These are phyloP conservation scores for Lasioglossum pauxillum DNA, from an alignment of 2,888 invertebrate species.

Conservation along the genomic window DNA sequence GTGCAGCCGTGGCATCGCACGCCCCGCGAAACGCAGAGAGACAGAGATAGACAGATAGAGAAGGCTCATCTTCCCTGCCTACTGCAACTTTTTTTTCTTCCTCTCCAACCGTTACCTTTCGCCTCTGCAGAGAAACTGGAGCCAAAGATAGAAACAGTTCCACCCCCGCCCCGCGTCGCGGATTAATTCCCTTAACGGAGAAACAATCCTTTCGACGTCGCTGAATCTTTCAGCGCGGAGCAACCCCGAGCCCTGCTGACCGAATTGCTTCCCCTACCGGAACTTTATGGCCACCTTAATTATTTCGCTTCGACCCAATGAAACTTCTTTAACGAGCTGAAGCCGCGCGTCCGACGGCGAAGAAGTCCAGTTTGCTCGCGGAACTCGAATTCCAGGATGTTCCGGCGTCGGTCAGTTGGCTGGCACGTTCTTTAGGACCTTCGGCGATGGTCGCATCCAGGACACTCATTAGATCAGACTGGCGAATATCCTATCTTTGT, in stretches of 20 bases:
- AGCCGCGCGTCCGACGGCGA: neutral
- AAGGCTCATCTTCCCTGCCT: constrained; percentile 44
- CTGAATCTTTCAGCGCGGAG: neutral
- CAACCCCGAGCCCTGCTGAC: neutral
- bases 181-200: constrained; percentile 17
- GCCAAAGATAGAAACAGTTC: constrained; percentile 61
- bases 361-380: neutral
- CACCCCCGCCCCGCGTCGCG: constrained; percentile 7
- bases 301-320: neutral
- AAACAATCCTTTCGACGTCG: neutral
- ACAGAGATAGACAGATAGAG: constrained; percentile 25
- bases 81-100: constrained; percentile 28
- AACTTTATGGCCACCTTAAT: neutral
- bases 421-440: neutral
- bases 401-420: neutral
- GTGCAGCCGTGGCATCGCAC: constrained; percentile 61
- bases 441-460: neutral
- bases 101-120: constrained; percentile 26
- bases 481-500: neutral
- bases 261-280: neutral
- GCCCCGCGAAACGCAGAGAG: constrained; percentile 16
- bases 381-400: neutral
- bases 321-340: neutral
- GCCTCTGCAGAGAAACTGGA: constrained; percentile 32
- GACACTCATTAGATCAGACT: neutral